Conservation (phyloP, 2,797 vertebrate species). For the Discoglossus pictus region DNA sequence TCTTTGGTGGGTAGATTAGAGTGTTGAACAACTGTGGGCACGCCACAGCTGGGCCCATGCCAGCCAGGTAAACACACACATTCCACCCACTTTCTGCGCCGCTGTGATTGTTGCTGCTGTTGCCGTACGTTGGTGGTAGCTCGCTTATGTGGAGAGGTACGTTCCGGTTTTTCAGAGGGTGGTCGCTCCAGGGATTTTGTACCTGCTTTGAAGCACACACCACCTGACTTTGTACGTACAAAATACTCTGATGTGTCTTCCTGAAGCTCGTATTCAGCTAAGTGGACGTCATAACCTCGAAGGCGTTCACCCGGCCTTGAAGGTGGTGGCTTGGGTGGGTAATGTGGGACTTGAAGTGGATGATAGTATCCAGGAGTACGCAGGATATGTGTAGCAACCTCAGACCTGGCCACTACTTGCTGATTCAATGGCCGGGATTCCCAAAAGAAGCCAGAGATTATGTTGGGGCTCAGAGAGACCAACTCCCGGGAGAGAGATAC, state of each 20-base stretch:
- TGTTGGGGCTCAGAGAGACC: slow-evolving; percentile 93
- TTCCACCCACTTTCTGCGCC: slow-evolving; percentile 81
- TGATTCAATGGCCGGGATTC: slow-evolving; percentile 77
- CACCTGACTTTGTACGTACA: slow-evolving; percentile 88
- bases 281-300: slow-evolving; percentile 72
- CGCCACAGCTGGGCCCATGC: slow-evolving; percentile 95
- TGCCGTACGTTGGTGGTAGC: slow-evolving; percentile 56
- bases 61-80: slow-evolving; percentile 92
- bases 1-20: slow-evolving; percentile 97
- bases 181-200: slow-evolving; percentile 81
- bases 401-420: slow-evolving; percentile 80
- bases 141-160: slow-evolving; percentile 46
- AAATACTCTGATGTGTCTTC: slow-evolving; percentile 86
- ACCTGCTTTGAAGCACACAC: slow-evolving; percentile 89
- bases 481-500: slow-evolving; percentile 93
- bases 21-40: slow-evolving; percentile 95
- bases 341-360: slow-evolving; percentile 70
- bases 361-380: slow-evolving; percentile 72
- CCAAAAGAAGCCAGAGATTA: slow-evolving; percentile 98
- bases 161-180: slow-evolving; percentile 53
- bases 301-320: slow-evolving; percentile 10
- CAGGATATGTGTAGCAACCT: slow-evolving; percentile 73
- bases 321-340: slow-evolving; percentile 62
- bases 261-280: slow-evolving; percentile 71
- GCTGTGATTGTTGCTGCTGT: slow-evolving; percentile 58